Conservation (phyloP, 2,113 vertebrate species). For the Sardina pilchardus region DNA sequence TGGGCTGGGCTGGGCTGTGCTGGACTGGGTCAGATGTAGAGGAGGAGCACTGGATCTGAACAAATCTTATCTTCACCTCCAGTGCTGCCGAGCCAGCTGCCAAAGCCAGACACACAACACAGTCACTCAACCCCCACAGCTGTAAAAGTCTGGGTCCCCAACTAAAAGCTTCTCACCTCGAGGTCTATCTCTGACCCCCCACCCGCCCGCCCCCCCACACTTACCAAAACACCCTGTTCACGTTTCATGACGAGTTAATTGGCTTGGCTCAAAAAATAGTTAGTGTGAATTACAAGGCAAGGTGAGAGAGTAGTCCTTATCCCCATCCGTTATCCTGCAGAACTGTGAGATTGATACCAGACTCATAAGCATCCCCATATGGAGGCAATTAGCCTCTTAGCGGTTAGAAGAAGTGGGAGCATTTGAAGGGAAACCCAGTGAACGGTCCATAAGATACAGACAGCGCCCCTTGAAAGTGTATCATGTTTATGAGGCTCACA, state of each 20-base stretch:
- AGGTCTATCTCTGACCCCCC: not conserved
- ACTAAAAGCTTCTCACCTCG: not conserved
- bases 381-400: constrained; percentile 54
- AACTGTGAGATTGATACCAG: constrained; percentile 48
- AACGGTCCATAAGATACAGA: constrained; percentile 31
- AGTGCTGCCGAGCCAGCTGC: not conserved
- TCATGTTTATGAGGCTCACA: not conserved
- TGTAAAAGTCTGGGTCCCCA: not conserved
- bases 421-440: constrained; percentile 24
- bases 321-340: constrained; percentile 45
- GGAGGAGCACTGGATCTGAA: not conserved
- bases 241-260: constrained; percentile 53
- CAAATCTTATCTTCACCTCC: not conserved
- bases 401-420: constrained; percentile 36
- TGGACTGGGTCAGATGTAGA: not conserved
- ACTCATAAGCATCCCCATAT: constrained; percentile 48
- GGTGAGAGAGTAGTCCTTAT: constrained; percentile 45
- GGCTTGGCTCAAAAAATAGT: constrained; percentile 44
- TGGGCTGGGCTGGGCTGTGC: not conserved
- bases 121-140: not conserved
- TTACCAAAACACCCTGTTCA: constrained; percentile 36
- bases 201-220: too few species aligned
- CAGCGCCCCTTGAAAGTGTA: constrained; percentile 6
- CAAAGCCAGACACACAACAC: too few species aligned
- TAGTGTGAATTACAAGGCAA: constrained; percentile 57